Conservation (phyloP, 2,113 vertebrate species). For the Tringa solitaria region DNA sequence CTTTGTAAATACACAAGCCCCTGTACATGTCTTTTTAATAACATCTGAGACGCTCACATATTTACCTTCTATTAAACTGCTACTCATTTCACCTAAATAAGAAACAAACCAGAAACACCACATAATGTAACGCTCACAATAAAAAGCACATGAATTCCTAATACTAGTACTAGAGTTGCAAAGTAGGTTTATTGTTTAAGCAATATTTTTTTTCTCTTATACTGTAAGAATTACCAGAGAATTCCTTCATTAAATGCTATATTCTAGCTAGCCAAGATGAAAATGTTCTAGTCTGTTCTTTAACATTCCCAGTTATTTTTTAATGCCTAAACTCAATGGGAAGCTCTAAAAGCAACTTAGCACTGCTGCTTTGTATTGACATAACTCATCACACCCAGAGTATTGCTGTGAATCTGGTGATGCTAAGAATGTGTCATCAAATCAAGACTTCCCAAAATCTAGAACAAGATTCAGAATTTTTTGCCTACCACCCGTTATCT, state of each 20-base stretch:
- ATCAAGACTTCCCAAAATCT: not conserved
- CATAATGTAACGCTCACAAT: not conserved
- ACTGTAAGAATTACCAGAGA: not conserved
- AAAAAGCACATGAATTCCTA: not conserved
- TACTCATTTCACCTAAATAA: not conserved
- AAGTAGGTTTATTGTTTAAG: not conserved
- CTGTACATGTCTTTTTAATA: not conserved
- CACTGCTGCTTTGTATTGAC: not conserved
- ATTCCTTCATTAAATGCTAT: not conserved
- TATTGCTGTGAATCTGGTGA: not conserved
- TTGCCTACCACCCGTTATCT: not conserved
- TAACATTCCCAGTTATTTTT: not conserved
- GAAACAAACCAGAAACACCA: not conserved
- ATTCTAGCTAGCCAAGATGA: not conserved
- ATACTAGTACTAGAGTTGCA: not conserved
- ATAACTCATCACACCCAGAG: not conserved
- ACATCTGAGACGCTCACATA: not conserved
- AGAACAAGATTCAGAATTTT: not conserved
- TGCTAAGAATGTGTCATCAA: not conserved
- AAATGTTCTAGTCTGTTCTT: not conserved
- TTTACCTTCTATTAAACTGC: not conserved
- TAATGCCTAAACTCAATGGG: not conserved
- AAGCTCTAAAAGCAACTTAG: not conserved
- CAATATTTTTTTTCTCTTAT: not conserved
- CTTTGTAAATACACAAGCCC: not conserved